These are phyloP conservation scores for Heliconius melpomene DNA, from an alignment of 1,140 invertebrate species.

Conservation along the genomic window DNA sequence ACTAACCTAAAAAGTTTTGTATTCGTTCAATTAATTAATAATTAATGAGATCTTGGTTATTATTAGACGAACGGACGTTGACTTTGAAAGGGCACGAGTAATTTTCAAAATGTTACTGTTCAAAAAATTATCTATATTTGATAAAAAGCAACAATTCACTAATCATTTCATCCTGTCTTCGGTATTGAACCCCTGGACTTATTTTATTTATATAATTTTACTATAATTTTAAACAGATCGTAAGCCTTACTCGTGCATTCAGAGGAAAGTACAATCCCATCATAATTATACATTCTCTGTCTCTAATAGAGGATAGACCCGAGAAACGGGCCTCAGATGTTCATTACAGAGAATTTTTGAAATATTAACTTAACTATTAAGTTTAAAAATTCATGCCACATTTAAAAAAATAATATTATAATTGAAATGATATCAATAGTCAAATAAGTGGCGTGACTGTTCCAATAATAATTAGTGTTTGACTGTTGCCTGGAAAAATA, in stretches of 20 bases:
- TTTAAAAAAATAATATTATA: no score
- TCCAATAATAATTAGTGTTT: neutral
- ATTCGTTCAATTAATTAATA: conserved; percentile 36
- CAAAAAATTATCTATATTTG: no score
- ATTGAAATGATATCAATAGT: no score
- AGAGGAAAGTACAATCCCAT: neutral
- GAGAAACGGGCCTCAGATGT: neutral
- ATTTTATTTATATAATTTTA: neutral
- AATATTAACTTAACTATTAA: no score
- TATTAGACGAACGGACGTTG: conserved; percentile 45
- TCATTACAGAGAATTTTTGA: no score
- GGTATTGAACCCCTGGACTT: neutral
- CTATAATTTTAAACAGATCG: neutral
- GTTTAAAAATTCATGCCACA: no score
- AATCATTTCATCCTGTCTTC: neutral
- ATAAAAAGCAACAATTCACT: no score
- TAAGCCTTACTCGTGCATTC: neutral
- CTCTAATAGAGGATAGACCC: neutral
- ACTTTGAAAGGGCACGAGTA: neutral
- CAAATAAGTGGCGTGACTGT: neutral
- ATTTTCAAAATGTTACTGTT: no score
- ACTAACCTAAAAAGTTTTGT: conserved; percentile 6
- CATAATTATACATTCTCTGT: neutral
- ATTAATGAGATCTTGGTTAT: conserved; percentile 62
- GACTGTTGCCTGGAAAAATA: neutral